These are phyloP conservation scores for Torymus auratus DNA, from an alignment of 2,888 invertebrate genomes.

Conservation along the genomic window DNA sequence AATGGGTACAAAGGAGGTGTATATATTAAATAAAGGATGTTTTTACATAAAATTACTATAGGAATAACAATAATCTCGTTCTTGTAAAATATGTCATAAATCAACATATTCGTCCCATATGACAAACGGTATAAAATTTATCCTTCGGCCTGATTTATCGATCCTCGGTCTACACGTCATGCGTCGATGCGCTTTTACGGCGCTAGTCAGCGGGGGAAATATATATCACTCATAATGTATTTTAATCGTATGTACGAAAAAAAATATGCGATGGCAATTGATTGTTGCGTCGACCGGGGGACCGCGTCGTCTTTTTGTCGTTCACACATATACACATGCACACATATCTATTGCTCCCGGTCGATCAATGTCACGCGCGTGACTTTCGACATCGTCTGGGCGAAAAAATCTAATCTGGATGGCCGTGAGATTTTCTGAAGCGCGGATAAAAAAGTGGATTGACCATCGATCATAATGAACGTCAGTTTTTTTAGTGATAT, in stretches of 20 bases:
- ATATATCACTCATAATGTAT: conserved; percentile 43
- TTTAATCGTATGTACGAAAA: conserved; percentile 39
- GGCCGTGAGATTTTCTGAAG: conserved; percentile 35
- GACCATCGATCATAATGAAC: conserved; percentile 54
- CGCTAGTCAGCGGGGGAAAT: conserved; percentile 30
- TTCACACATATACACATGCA: not conserved
- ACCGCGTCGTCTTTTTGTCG: conserved; percentile 29
- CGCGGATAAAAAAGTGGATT: conserved; percentile 7
- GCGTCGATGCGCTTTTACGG: conserved; percentile 18
- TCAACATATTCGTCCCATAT: too few species aligned
- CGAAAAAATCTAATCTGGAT: conserved; percentile 47
- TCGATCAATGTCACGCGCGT: conserved; percentile 57
- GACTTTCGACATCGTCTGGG: conserved; percentile 13
- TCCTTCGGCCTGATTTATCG: too few species aligned
- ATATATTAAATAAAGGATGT: too few species aligned
- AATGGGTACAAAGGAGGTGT: too few species aligned
- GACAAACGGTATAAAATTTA: too few species aligned
- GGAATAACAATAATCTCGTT: too few species aligned
- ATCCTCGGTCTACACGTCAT: not conserved
- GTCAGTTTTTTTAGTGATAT: conserved; percentile 37
- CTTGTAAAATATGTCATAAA: too few species aligned
- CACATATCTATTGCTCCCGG: conserved; percentile 40
- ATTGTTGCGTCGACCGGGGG: conserved; percentile 48
- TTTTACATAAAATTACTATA: too few species aligned
- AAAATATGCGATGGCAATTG: conserved; percentile 48